Percentiles rank a stretch among this genome's conserved stretches.
Evolutionary conservation across 2,888 invertebrate species (phyloP).

Genomic region (Tetrapedia diversipes): DNA sequence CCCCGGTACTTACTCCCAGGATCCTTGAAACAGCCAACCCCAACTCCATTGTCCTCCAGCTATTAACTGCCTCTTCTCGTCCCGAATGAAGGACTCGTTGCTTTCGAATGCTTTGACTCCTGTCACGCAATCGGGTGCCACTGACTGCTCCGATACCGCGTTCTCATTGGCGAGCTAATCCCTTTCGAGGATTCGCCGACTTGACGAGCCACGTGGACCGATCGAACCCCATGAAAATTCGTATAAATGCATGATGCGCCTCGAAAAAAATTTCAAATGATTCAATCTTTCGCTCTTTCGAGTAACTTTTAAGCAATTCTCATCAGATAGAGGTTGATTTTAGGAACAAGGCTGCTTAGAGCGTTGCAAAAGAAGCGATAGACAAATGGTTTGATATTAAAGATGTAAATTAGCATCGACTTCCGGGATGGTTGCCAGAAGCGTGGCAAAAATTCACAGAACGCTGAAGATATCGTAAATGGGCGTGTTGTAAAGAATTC

Average conservation of each 20-base stretch:
- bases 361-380: too few species aligned
- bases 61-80: conserved; percentile 75
- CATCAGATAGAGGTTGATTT: too few species aligned
- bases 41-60: conserved; percentile 77
- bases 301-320: too few species aligned
- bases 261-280: too few species aligned
- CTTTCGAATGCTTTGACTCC: conserved; percentile 77
- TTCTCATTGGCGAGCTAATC: conserved; percentile 62
- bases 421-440: too few species aligned
- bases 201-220: conserved; percentile 15
- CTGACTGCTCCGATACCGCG: conserved; percentile 57
- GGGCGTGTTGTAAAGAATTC: background rate
- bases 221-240: conserved; percentile 4
- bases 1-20: conserved; percentile 65
- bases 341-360: too few species aligned
- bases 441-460: too few species aligned
- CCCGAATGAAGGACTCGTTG: conserved; percentile 74
- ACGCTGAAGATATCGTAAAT: background rate
- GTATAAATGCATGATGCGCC: background rate
- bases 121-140: conserved; percentile 68
- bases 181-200: conserved; percentile 47
- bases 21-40: conserved; percentile 75
- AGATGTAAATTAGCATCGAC: too few species aligned
- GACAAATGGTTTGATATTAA: too few species aligned
- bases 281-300: too few species aligned